Conservation (phyloP, 2,113 vertebrate species). For the Lepus europaeus region DNA sequence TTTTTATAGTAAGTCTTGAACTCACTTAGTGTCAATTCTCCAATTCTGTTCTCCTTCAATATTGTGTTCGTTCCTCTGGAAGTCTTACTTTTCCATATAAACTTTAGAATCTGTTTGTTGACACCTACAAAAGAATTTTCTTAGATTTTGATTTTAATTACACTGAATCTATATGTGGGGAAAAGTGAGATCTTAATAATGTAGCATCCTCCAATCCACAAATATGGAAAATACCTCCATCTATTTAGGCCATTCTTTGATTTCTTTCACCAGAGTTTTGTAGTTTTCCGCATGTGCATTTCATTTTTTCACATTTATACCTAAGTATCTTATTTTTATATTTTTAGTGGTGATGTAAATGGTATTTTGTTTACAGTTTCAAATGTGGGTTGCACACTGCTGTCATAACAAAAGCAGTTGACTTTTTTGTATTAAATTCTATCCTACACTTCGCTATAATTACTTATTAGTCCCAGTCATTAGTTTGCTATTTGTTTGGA, state of each 20-base stretch:
- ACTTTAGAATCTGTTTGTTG: background rate
- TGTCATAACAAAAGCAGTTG: background rate
- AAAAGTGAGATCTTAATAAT: background rate
- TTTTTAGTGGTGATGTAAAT: constrained; percentile 37
- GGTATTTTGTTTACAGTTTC: background rate
- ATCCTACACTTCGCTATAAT: background rate
- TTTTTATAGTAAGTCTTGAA: background rate
- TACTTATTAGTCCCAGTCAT: background rate
- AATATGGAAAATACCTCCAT: background rate
- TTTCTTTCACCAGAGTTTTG: background rate
- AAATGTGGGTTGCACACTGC: background rate
- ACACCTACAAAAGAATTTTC: background rate
- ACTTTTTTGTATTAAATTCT: background rate
- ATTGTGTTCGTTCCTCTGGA: background rate
- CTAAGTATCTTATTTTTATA: background rate
- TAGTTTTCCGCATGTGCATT: background rate
- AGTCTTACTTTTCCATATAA: background rate
- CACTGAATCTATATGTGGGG: background rate
- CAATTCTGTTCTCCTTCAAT: background rate
- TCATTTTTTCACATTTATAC: background rate
- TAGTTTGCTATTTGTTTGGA: background rate
- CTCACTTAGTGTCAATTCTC: background rate
- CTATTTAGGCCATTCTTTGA: background rate
- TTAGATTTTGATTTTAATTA: background rate
- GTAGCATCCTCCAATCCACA: background rate